Percentiles rank a stretch among this genome's conserved stretches.
These are phyloP conservation scores for Parus major DNA, from an alignment of 2,113 vertebrate genomes.

Conservation along the genomic window DNA sequence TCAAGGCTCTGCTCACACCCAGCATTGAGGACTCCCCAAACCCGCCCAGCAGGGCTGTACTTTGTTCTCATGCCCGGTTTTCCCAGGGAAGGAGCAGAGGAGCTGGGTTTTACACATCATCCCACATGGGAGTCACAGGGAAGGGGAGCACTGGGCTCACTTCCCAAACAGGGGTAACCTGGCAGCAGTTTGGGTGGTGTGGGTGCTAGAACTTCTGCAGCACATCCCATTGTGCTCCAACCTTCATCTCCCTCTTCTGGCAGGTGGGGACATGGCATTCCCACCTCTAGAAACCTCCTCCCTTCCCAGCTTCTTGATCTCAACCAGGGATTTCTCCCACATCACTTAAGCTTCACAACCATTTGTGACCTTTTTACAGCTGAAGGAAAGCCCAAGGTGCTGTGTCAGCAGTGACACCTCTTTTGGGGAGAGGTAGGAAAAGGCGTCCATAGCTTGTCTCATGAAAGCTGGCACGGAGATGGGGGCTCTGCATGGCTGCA, in stretches of 20 bases:
- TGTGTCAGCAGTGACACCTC: neutral
- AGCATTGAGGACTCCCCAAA: neutral
- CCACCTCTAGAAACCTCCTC: neutral
- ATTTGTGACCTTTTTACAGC: neutral
- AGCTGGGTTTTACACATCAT: neutral
- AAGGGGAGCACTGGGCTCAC: fast-evolving
- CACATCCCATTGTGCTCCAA: neutral
- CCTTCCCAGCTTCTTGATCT: neutral
- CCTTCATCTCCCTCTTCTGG: conserved; percentile 6
- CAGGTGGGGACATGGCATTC: neutral
- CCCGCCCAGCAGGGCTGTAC: neutral
- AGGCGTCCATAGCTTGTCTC: neutral
- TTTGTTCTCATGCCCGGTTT: neutral
- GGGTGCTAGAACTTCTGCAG: neutral
- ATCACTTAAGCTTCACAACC: fast-evolving
- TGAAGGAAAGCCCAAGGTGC: neutral
- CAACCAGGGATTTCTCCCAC: neutral
- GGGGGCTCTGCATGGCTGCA: neutral
- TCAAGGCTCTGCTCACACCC: neutral
- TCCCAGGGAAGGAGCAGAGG: neutral
- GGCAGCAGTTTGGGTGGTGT: neutral
- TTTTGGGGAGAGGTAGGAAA: neutral
- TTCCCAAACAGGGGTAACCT: neutral
- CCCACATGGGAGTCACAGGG: neutral
- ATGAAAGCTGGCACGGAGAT: neutral